Evolutionary conservation across 2,888 invertebrate genomes (phyloP), one percentile per base, ranked within the genome.

Genomic region (Bellardia pandia): DNA sequence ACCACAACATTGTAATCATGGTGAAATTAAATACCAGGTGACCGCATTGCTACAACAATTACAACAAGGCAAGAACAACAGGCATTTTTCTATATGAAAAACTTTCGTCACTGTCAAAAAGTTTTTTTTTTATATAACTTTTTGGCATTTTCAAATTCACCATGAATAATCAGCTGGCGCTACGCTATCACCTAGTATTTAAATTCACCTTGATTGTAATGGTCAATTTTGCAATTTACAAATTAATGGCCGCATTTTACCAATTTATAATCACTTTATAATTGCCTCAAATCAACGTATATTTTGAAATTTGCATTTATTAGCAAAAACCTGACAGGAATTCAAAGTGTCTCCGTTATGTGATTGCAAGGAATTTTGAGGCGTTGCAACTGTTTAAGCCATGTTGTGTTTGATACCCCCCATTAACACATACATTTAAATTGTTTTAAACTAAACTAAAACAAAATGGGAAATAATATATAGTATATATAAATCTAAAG

Each of bases 211-310:
- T n/a, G n/a, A n/a, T n/a, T n/a, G n/a, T 60, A 58, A 76, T 80
- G 86, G 72, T 64, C 81, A 87, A 69, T 85, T 86, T 88, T 69
- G 76, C 75, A 83, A 85, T 85, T 86, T 84, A 81, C 78, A 88
- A 88, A 87, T 88, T 87, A 87, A 88, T 86, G 81, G 82, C 84
- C 37, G 84, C 71, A 56, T 86, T 84, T 86, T 81, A 82, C 53
- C 79, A 45, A 77, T 87, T 79, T 71, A 79, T 88, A 88, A 88
- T 86, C 77, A 86, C 84, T 87, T 87, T 86, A 87, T 88, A 88
- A 87, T 88, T 88, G 84, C 42, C 62, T 2, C n/a, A 74, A 78
- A 78, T 77, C 45, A 60, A 75, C 40, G 42, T 64, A 62, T 33
- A 64, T 37, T 83, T 84, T n/a, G 7, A 64, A 69, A 81, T 51